phyloP scores from a whole-genome alignment of 2,888 invertebrate species.

The Neocrepidodera transversa region DNA sequence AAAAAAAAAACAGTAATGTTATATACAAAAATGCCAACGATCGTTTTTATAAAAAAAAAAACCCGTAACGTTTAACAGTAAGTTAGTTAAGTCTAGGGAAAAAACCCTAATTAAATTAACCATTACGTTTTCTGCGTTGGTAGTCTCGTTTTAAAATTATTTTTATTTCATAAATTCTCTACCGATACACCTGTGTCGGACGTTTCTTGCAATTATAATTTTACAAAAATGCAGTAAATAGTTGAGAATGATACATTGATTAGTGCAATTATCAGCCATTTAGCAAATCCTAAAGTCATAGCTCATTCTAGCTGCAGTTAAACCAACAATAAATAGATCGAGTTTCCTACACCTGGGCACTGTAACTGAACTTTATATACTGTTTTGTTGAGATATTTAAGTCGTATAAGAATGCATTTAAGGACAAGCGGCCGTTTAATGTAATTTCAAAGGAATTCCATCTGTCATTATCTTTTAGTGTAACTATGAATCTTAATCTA shows the following conservation, averaged over 20 bases:
- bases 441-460: slow-evolving; percentile 38
- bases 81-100: slow-evolving; percentile 21
- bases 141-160: slow-evolving; percentile 35
- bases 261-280: slow-evolving; percentile 56
- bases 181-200: slow-evolving; percentile 47
- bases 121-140: slow-evolving; percentile 32
- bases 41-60: slow-evolving; percentile 23
- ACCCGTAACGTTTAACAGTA: slow-evolving; percentile 26
- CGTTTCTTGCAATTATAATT: slow-evolving; percentile 50
- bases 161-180: slow-evolving; percentile 39
- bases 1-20: slow-evolving; percentile 13
- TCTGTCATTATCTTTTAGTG: slow-evolving; percentile 32
- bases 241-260: slow-evolving; percentile 53
- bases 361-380: slow-evolving; percentile 41
- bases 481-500: slow-evolving; percentile 38
- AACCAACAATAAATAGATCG: slow-evolving; percentile 50
- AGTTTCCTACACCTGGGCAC: slow-evolving; percentile 43
- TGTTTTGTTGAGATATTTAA: slow-evolving; percentile 36
- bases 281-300: slow-evolving; percentile 48
- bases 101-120: slow-evolving; percentile 43
- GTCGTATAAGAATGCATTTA: slow-evolving; percentile 36
- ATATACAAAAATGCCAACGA: slow-evolving; percentile 11
- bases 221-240: slow-evolving; percentile 58
- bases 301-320: slow-evolving; percentile 48
- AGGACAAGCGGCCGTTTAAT: slow-evolving; percentile 32